Evolutionary conservation across 2,113 vertebrate species (phyloP).

Genomic region (Coturnix japonica): DNA sequence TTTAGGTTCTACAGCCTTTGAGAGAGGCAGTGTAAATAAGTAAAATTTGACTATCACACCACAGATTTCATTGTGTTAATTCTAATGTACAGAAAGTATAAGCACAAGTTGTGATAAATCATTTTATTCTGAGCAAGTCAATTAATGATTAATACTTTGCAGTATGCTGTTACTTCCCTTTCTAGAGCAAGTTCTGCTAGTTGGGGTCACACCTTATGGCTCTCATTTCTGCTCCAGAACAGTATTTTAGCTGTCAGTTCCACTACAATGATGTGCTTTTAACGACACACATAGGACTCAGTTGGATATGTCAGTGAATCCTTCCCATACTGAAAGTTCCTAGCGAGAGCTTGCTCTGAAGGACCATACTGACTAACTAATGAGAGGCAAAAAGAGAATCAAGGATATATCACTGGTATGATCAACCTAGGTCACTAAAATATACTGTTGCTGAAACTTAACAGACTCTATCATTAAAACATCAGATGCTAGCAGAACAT

Average conservation of each 20-base stretch:
- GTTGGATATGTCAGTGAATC: background rate
- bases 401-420: background rate
- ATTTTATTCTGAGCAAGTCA: background rate
- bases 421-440: background rate
- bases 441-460: background rate
- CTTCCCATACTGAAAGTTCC: background rate
- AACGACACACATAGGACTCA: background rate
- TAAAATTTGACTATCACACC: background rate
- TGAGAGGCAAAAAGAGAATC: background rate
- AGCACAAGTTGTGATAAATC: background rate
- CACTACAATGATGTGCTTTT: background rate
- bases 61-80: background rate
- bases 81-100: background rate
- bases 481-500: background rate
- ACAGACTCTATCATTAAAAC: background rate
- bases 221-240: background rate
- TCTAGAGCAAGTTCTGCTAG: background rate
- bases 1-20: background rate
- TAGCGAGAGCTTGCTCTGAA: background rate
- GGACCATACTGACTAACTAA: background rate
- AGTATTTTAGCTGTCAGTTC: background rate
- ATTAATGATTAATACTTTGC: background rate
- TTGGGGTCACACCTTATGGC: accelerated
- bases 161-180: background rate
- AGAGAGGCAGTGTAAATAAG: background rate